phyloP scores from a whole-genome alignment of 2,113 vertebrate species.

The Podiceps cristatus region DNA sequence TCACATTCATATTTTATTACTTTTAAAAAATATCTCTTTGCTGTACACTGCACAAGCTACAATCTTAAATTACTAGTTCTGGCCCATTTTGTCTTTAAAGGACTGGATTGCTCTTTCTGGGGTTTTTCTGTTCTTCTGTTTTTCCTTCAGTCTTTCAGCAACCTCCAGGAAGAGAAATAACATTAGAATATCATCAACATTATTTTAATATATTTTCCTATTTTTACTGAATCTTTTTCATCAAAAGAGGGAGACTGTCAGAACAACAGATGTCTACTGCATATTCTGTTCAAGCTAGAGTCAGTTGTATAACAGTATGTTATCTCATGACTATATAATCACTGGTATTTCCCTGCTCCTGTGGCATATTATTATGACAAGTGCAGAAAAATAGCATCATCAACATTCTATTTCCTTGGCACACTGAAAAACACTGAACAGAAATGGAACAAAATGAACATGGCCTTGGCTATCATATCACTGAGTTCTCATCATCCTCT shows the following conservation, averaged over 20 bases:
- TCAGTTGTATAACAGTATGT: neutral
- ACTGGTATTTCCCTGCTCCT: neutral
- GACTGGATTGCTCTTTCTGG: neutral
- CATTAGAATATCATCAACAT: neutral
- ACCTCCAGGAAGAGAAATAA: neutral
- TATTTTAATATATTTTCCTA: neutral
- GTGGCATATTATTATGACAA: neutral
- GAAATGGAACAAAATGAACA: neutral
- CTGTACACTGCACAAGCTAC: neutral
- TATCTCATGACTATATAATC: neutral
- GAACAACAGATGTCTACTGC: neutral
- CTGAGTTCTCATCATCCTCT: neutral
- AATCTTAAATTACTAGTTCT: neutral
- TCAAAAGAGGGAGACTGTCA: neutral
- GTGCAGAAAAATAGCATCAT: neutral
- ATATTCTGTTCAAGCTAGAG: neutral
- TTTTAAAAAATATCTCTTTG: neutral
- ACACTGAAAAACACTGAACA: neutral
- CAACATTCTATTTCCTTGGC: neutral
- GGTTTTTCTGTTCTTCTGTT: neutral
- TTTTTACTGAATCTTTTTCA: neutral
- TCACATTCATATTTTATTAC: neutral
- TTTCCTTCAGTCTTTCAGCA: neutral
- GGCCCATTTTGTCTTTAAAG: neutral
- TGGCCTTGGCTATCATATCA: neutral